These are phyloP conservation scores for Perognathus longimembris DNA, from an alignment of 2,113 vertebrate species.

Conservation along the genomic window DNA sequence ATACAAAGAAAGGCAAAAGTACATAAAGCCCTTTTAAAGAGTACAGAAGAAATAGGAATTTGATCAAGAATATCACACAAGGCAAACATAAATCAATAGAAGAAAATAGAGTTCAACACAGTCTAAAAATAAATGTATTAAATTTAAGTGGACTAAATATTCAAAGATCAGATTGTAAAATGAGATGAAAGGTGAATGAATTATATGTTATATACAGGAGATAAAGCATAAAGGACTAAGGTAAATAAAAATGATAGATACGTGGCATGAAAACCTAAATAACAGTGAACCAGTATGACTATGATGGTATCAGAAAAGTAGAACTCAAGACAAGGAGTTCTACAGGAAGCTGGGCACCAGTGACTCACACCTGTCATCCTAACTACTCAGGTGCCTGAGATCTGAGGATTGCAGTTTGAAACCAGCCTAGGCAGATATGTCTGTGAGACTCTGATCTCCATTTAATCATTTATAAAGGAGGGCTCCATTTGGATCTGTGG, in stretches of 20 bases:
- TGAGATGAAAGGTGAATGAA: neutral
- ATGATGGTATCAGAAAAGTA: neutral
- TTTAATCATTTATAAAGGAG: too few species aligned
- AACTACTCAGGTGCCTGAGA: too few species aligned
- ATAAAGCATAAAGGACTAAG: too few species aligned
- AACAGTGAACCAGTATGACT: neutral
- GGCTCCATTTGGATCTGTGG: too few species aligned
- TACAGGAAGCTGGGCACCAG: neutral
- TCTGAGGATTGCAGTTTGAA: too few species aligned
- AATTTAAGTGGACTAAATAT: neutral
- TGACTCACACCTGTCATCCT: too few species aligned
- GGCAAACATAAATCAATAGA: neutral
- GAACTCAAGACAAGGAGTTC: neutral
- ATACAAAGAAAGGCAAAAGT: neutral
- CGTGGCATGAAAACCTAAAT: neutral
- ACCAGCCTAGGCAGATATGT: too few species aligned
- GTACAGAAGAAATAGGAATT: neutral
- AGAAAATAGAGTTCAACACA: neutral
- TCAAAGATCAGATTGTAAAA: neutral
- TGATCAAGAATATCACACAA: neutral
- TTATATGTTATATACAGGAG: neutral
- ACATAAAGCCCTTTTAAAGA: neutral
- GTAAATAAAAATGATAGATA: neutral
- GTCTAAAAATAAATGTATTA: constrained; percentile 6
- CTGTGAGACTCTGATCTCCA: too few species aligned